Percentiles rank a stretch among this genome's conserved stretches.
Evolutionary conservation across 2,888 invertebrate species (phyloP).

Genomic region (Invenusta paracnida): DNA sequence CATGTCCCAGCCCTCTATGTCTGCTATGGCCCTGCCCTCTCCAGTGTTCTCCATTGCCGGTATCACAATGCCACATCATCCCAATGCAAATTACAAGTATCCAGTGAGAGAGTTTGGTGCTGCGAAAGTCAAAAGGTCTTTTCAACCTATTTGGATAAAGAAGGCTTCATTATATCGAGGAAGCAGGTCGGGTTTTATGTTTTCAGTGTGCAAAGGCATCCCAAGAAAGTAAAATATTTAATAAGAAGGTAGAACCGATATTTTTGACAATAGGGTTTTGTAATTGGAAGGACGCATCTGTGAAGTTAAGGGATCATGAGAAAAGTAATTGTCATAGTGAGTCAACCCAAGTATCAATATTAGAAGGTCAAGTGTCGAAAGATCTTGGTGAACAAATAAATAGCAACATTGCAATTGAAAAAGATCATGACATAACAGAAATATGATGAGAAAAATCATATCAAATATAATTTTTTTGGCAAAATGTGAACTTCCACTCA

Average conservation of each 20-base stretch:
- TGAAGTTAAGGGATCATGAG: background rate
- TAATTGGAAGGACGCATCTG: slow-evolving; percentile 19
- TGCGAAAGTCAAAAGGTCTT: slow-evolving; percentile 14
- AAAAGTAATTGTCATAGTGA: background rate
- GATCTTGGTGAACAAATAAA: slow-evolving; percentile 1
- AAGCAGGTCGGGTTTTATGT: background rate
- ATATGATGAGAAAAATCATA: slow-evolving; percentile 21
- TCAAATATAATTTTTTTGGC: background rate
- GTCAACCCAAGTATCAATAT: slow-evolving; percentile 13
- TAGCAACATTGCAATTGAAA: slow-evolving; percentile 7
- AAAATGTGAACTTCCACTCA: slow-evolving; percentile 13
- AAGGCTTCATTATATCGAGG: slow-evolving; percentile 21
- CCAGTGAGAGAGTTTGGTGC: background rate
- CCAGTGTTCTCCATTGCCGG: background rate
- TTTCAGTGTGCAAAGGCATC: slow-evolving; percentile 24
- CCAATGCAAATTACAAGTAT: background rate
- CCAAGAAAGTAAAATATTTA: slow-evolving; percentile 13
- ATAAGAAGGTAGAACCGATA: slow-evolving; percentile 11
- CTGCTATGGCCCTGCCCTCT: background rate
- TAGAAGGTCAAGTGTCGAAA: background rate
- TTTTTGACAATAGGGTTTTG: slow-evolving; percentile 2
- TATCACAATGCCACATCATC: background rate
- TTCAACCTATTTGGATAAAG: slow-evolving; percentile 13
- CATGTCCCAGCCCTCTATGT: background rate
- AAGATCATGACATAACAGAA: background rate